Base-by-base conservation (phyloP, 2,113 vertebrate genomes). In the Fukomys damarensis region DNA sequence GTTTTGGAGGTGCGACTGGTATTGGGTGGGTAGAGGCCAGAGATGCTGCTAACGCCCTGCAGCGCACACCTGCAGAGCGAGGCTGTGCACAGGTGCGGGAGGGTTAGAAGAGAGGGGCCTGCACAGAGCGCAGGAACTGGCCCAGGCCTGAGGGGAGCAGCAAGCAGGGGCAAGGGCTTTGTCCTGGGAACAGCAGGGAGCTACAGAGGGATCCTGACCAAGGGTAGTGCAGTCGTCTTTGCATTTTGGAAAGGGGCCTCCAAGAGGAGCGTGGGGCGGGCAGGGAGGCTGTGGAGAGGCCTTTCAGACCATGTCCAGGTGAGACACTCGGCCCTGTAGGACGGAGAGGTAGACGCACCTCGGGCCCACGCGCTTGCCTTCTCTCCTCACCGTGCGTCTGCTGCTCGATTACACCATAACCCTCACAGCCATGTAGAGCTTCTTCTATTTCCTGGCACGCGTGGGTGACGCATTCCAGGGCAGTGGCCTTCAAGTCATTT, bases 1-100 rank as follows among this genome's bases (percentile, higher is more conserved):
- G 9, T 74, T 13, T 49, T 22, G 76, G 16, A 66, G 81, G 66
- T 35, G 49, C 10, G 46, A 2, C 43, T 32, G 74, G 72, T 43
- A 8, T 58, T 56, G 38, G 38, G 54, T 7, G 17, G 35, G 80
- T n/a, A 12, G 86, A 65, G 80, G 63, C n/a, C 56, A 86, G 86
- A 74, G 63, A 49, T 0, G 49, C 32, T 30, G 19, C 19, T 65
- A 7, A 7, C n/a, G 10, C 0, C 72, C 38, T 26, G 0, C 0
- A 0, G 41, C 26, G 56, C 46, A 49, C 16, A 5, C 9, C 59
- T 86, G 58, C 26, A 46, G 74, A n/a, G 32, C 0, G 4, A 24
- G 58, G 24, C 17, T 41, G 5, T 38, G 17, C 20, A 12, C 0
- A 0, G 20, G 0, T 0, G 63, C 38, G 66, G 8, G 52, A 65